Evolutionary conservation across 2,888 invertebrate genomes (phyloP).

Genomic region (Monoplex corrugatus): DNA sequence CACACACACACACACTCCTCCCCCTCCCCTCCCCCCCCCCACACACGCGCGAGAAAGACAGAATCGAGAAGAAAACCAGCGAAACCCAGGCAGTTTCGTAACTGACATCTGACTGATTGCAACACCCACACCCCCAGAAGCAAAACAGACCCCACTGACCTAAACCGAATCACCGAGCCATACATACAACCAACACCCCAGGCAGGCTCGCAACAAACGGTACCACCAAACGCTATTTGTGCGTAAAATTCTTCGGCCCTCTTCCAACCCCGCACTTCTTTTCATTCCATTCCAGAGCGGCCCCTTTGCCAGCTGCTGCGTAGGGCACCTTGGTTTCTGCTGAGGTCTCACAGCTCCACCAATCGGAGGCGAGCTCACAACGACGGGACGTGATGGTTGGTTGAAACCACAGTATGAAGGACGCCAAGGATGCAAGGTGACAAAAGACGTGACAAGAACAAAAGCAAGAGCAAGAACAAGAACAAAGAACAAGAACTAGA

Average conservation of each 20-base stretch:
- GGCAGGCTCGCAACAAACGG: not conserved
- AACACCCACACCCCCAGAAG: no score
- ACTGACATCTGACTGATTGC: no score
- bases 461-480: not conserved
- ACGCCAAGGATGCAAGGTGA: not conserved
- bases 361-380: not conserved
- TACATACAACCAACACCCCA: not conserved
- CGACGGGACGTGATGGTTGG: not conserved
- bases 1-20: no score
- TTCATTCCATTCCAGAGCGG: not conserved
- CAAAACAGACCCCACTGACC: no score
- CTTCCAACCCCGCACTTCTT: not conserved
- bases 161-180: no score
- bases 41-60: no score
- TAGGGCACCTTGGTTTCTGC: slow-evolving; percentile 11
- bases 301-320: not conserved
- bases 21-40: no score
- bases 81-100: no score
- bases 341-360: not conserved
- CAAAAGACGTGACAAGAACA: not conserved
- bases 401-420: not conserved
- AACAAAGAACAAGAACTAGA: not conserved
- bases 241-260: slow-evolving; percentile 22
- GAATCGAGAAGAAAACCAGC: no score
- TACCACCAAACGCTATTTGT: not conserved